Conservation (phyloP, 2,113 vertebrate genomes). For the Ceratotherium simum region DNA sequence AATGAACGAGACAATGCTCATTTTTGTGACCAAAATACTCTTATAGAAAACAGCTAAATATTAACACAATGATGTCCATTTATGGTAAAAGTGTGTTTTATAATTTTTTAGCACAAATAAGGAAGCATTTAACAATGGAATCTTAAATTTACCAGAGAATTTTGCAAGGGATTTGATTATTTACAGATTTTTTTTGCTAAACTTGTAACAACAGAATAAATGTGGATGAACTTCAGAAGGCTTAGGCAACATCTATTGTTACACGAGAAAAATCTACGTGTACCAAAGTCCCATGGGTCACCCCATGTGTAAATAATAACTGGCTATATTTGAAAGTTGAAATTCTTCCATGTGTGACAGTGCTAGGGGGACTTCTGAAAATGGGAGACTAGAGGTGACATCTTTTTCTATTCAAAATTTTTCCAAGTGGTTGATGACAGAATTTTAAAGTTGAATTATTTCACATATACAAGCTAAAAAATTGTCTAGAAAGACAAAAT, state of each 20-base stretch:
- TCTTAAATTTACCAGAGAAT: constrained; percentile 32
- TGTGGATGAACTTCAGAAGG: constrained; percentile 46
- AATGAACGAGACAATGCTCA: background rate
- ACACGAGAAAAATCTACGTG: background rate
- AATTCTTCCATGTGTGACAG: constrained; percentile 28
- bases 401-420: background rate
- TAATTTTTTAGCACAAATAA: background rate
- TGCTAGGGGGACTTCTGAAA: background rate
- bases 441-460: background rate
- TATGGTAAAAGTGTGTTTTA: background rate
- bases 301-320: constrained; percentile 51
- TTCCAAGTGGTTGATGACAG: background rate
- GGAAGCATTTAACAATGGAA: constrained; percentile 22
- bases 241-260: constrained; percentile 49
- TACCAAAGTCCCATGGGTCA: background rate
- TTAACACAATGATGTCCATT: background rate
- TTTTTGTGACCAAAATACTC: background rate
- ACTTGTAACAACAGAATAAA: constrained; percentile 57
- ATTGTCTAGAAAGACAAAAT: background rate
- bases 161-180: constrained; percentile 68
- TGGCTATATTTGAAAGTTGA: constrained; percentile 50
- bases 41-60: background rate
- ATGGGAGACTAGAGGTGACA: background rate
- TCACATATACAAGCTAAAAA: background rate
- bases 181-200: background rate